Percentiles rank a stretch among this genome's conserved stretches.
These are phyloP conservation scores for Nemotelus nigrinus DNA, from an alignment of 2,888 invertebrate genomes.

Conservation along the genomic window DNA sequence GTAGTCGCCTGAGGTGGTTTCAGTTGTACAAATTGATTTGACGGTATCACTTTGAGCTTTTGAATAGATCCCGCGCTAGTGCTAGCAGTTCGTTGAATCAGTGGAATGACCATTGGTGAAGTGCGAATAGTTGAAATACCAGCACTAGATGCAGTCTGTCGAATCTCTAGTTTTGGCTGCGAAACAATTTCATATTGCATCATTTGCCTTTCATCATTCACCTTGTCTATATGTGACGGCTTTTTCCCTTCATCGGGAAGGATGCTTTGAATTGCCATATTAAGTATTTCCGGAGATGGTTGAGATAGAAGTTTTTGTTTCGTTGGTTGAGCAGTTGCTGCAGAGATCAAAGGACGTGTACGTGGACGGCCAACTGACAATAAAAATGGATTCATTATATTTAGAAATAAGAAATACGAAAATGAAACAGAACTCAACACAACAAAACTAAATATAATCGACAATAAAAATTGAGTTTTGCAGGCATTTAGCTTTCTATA, in stretches of 20 bases:
- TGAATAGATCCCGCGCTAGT: slow-evolving; percentile 22
- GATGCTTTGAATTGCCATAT: slow-evolving; percentile 63
- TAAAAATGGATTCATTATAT: too few relatives aligned
- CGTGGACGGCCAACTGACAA: slow-evolving; percentile 67
- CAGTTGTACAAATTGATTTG: slow-evolving; percentile 63
- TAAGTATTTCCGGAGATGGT: slow-evolving; percentile 59
- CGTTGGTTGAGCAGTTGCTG: slow-evolving; percentile 51
- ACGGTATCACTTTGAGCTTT: slow-evolving; percentile 64
- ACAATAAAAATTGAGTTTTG: too few relatives aligned
- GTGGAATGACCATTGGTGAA: slow-evolving; percentile 39
- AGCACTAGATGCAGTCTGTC: slow-evolving; percentile 13
- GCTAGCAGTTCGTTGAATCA: slow-evolving; percentile 44
- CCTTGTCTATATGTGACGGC: slow-evolving; percentile 49
- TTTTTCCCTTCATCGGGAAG: slow-evolving; percentile 58
- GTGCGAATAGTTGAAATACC: slow-evolving; percentile 17
- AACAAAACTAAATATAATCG: too few relatives aligned
- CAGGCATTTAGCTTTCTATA: too few relatives aligned
- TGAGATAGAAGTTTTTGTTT: slow-evolving; percentile 44
- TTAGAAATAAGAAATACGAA: slow-evolving; percentile 15
- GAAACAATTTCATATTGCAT: slow-evolving; percentile 57
- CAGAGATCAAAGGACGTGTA: slow-evolving; percentile 56
- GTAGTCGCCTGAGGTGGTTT: slow-evolving; percentile 58
- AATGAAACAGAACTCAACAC: slow-evolving; percentile 9
- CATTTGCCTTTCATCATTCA: slow-evolving; percentile 52
- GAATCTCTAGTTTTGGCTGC: slow-evolving; percentile 52